Evolutionary conservation across 2,113 vertebrate species (phyloP).

Genomic region (Marmota monax): DNA sequence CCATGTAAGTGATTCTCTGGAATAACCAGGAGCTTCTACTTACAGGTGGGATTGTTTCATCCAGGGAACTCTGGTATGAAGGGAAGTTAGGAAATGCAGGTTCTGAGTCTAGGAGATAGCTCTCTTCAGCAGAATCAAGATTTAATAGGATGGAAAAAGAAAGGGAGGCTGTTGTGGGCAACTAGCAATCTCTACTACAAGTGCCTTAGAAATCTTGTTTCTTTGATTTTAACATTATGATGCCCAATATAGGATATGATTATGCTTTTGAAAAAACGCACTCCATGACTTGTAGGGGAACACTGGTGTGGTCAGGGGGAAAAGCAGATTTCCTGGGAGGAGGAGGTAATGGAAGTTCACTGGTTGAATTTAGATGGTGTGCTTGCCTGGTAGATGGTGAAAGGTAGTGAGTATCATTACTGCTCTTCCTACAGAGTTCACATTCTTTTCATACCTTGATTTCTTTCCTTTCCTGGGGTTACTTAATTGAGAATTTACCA

Average conservation of each 20-base stretch:
- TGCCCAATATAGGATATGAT: background rate
- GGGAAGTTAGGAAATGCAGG: background rate
- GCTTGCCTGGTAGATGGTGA: background rate
- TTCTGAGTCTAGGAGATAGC: background rate
- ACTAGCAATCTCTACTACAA: background rate
- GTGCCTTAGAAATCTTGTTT: background rate
- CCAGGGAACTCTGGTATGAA: no score
- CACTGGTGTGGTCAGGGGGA: background rate
- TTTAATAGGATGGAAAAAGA: background rate
- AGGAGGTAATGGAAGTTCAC: background rate
- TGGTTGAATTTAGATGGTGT: background rate
- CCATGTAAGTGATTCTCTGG: background rate
- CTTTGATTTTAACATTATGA: background rate
- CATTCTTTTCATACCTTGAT: background rate
- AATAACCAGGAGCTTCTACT: background rate
- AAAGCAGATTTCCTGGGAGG: background rate
- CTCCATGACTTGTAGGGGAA: background rate
- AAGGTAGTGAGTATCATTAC: background rate
- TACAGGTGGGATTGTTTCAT: background rate
- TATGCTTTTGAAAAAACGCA: background rate
- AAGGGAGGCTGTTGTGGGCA: background rate
- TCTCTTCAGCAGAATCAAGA: background rate
- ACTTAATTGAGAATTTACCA: background rate
- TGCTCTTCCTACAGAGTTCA: slow-evolving; percentile 6
- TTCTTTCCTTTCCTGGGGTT: background rate